Evolutionary conservation across 2,888 invertebrate genomes (phyloP), one percentile per base, ranked within the genome.

Genomic region (Hololepta plana): DNA sequence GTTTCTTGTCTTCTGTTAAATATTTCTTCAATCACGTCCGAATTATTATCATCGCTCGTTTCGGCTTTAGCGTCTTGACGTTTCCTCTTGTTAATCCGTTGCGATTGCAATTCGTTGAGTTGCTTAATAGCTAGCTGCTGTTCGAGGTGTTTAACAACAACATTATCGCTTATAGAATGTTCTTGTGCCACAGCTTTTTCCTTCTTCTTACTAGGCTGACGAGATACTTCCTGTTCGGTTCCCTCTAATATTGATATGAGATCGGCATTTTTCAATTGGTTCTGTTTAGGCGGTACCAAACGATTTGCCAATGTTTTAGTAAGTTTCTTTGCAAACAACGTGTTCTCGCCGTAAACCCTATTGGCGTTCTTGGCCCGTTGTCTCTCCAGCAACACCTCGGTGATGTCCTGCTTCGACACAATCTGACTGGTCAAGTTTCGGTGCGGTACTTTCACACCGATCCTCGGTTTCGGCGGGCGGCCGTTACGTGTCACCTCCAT

Each of bases 161-260:
- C n/a, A n/a, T n/a, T n/a, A n/a, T n/a, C n/a, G n/a, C n/a, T n/a
- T n/a, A n/a, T n/a, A 16, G 5, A 12, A 4, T 12, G n/a, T 20
- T 11, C 11, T 13, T 20, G 12, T 4, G 8, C 12, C 9, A 23
- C n/a, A 9, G 16, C 8, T 19, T 10, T 11, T 22, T 22, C n/a
- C 15, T 8, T 9, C 10, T 27, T 14, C 5, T 14, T 27, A 3
- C 8, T 12, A 22, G 11, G n/a, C 6, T 8, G 6, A 17, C 6
- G 6, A 17, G n/a, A 8, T 8, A 17, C 13, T 17, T 17, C 17
- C n/a, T 7, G 17, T 17, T 17, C 17, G 17, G 17, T n/a, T 15
- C 65, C 65, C 43, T 67, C 65, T 9, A 67, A 44, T 36, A 67
- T 64, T 2, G 64, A 63, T 8, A 66, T 40, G 12, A 67, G 42